Conservation (phyloP, 1,140 invertebrate species). For the Sitobion miscanthi region DNA sequence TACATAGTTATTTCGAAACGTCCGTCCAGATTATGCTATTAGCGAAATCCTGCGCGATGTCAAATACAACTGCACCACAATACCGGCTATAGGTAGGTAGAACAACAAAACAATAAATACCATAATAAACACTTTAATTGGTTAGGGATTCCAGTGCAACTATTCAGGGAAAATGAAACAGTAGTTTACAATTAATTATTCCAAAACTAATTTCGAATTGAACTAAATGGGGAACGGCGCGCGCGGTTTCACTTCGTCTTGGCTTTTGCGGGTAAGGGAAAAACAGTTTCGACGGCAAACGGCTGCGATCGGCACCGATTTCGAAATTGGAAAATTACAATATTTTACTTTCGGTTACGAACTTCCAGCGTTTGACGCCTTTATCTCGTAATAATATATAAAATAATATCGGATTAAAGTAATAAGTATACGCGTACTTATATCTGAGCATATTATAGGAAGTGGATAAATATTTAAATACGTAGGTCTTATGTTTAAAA, state of each 20-base stretch:
- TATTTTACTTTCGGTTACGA: neutral
- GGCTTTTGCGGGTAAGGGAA: neutral
- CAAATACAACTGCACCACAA: constrained; percentile 21
- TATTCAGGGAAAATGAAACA: neutral
- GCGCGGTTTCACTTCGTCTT: neutral
- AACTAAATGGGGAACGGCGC: constrained; percentile 4
- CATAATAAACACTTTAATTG: constrained; percentile 46
- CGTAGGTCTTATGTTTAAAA: neutral
- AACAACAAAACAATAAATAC: constrained; percentile 43
- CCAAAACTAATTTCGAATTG: constrained; percentile 45
- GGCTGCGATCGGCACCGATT: neutral
- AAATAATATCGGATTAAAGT: neutral
- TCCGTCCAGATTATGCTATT: neutral
- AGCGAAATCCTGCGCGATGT: neutral
- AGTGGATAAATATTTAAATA: neutral
- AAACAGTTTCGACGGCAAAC: neutral
- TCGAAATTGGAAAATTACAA: neutral
- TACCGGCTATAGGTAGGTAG: neutral
- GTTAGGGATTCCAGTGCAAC: constrained; percentile 13
- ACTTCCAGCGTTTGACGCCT: neutral
- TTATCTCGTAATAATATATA: neutral
- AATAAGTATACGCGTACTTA: too few species aligned
- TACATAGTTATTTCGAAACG: neutral
- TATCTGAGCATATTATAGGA: neutral
- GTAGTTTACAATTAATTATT: constrained; percentile 48